A percentile compares a stretch with the other conserved stretches of the same genome.
Evolutionary conservation across 1,140 invertebrate genomes (phyloP).

Genomic region (Hestina assimilis): DNA sequence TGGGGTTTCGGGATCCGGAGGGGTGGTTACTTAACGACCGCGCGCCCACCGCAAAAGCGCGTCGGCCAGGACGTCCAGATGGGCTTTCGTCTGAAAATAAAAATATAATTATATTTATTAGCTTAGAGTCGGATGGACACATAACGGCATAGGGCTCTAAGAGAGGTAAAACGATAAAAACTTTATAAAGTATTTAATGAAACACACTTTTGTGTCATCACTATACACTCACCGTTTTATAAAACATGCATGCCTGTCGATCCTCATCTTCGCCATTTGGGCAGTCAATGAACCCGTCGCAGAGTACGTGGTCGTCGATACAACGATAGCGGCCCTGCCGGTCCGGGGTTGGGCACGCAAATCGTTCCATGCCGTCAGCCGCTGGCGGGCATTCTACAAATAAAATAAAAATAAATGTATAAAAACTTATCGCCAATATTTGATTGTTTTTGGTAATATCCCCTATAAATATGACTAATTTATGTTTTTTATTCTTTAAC

Average conservation of each 20-base stretch:
- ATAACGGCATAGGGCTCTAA: no score
- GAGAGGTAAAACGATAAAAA: no score
- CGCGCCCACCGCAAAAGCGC: constrained; percentile 94
- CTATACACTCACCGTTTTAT: constrained; percentile 95
- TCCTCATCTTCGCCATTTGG: constrained; percentile 96
- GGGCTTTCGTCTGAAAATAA: constrained; percentile 91
- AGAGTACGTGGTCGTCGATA: constrained; percentile 97
- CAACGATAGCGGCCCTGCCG: constrained; percentile 93
- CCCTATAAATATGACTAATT: no score
- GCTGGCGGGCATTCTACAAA: constrained; percentile 93
- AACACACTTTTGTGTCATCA: no score
- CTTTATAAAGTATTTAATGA: no score
- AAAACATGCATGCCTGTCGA: constrained; percentile 96
- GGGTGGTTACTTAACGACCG: constrained; percentile 84
- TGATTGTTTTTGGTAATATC: background rate
- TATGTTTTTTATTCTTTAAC: no score
- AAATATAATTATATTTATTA: background rate
- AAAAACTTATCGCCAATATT: background rate
- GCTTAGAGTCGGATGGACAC: background rate
- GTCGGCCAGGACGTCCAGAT: constrained; percentile 95
- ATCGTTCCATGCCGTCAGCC: constrained; percentile 95
- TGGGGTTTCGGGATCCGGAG: constrained; percentile 41
- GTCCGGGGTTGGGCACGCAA: constrained; percentile 95
- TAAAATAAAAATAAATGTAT: constrained; percentile 13
- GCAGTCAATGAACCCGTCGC: constrained; percentile 96